Conservation (phyloP, 2,113 vertebrate species). For the Zosterops japonicus region DNA sequence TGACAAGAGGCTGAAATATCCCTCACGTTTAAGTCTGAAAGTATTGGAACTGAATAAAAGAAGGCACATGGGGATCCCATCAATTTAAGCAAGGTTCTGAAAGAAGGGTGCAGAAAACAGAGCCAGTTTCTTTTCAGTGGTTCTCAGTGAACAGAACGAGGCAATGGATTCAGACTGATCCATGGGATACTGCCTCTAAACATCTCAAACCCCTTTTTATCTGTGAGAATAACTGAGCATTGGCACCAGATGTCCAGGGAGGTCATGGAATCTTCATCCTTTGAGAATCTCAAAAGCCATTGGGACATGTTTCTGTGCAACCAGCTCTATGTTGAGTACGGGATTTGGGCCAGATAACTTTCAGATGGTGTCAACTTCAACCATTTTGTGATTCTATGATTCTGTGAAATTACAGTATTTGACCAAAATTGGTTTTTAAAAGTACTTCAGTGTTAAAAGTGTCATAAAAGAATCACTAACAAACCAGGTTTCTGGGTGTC, state of each 20-base stretch:
- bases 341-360: neutral
- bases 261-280: neutral
- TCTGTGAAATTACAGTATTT: neutral
- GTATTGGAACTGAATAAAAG: neutral
- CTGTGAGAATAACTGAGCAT: fast-evolving
- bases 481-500: neutral
- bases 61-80: fast-evolving
- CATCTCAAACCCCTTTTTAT: neutral
- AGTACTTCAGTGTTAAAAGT: neutral
- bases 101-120: neutral
- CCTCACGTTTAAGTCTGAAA: neutral
- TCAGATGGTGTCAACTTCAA: neutral
- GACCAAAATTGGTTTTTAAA: neutral
- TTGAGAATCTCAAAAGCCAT: neutral
- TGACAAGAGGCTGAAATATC: neutral
- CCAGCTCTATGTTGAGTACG: fast-evolving
- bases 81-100: neutral
- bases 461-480: neutral
- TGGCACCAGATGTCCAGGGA: neutral
- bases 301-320: neutral
- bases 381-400: neutral
- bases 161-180: too few relatives aligned
- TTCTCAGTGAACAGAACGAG: neutral
- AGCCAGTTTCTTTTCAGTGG: neutral
- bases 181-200: neutral